phyloP scores from a whole-genome alignment of 1,140 invertebrate species.

The Drosophila simulans region DNA sequence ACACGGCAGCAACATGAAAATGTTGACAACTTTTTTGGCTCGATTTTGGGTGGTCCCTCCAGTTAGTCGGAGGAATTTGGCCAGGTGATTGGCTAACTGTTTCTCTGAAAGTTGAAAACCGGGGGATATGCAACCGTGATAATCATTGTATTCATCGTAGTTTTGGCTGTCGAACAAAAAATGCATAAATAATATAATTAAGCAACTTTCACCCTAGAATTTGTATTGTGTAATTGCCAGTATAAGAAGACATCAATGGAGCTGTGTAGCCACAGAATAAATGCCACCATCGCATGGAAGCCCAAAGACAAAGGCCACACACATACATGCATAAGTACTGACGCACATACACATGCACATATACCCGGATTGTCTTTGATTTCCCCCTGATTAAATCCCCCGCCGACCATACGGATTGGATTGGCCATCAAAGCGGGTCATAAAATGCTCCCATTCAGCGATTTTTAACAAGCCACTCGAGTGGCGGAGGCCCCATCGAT shows the following conservation, averaged over 20 bases:
- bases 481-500: conserved; percentile 40
- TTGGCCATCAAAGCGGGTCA: conserved; percentile 40
- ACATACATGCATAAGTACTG: no score
- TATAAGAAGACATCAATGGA: not conserved
- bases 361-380: conserved; percentile 17
- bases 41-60: conserved; percentile 37
- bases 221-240: not conserved
- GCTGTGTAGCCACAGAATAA: not conserved
- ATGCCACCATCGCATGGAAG: not conserved
- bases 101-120: not conserved
- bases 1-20: conserved; percentile 51
- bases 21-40: conserved; percentile 57
- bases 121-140: no score
- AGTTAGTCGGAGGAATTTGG: conserved; percentile 6
- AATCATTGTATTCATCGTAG: no score
- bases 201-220: not conserved
- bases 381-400: conserved; percentile 38
- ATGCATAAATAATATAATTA: no score
- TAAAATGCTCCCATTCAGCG: conserved; percentile 50
- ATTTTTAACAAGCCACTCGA: conserved; percentile 50
- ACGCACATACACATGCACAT: not conserved
- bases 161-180: no score
- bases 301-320: not conserved
- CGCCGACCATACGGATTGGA: conserved; percentile 9
- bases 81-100: conserved; percentile 31